A percentile compares a stretch with the other conserved stretches of the same genome.
Conservation (phyloP, 1,140 invertebrate species). For the Papilio xuthus region DNA sequence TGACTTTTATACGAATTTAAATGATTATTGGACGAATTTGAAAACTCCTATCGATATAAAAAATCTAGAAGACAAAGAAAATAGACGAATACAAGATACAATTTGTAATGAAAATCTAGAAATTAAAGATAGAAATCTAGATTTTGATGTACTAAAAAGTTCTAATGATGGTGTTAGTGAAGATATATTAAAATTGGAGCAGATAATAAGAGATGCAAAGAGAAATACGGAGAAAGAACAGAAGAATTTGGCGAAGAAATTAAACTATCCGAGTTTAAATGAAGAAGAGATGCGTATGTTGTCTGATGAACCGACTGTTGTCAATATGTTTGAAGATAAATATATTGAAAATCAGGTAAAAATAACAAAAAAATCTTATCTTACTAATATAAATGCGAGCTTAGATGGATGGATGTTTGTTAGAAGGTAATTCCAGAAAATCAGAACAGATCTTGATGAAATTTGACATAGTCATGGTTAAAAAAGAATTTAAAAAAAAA, state of each 20-base stretch:
- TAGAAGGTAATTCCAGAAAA: too few species aligned
- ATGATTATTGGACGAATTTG: conserved; percentile 56
- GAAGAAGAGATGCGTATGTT: conserved; percentile 69
- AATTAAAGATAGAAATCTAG: conserved; percentile 4
- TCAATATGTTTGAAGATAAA: conserved; percentile 49
- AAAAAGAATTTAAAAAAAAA: too few species aligned
- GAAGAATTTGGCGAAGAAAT: conserved; percentile 42
- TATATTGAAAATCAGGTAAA: conserved; percentile 60
- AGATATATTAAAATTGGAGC: conserved; percentile 49
- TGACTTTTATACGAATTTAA: conserved; percentile 51
- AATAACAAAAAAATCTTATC: neutral
- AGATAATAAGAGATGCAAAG: conserved; percentile 44
- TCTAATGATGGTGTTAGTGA: conserved; percentile 40
- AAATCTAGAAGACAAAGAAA: conserved; percentile 42
- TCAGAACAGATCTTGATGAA: too few species aligned
- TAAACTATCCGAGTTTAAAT: conserved; percentile 48
- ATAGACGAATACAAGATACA: conserved; percentile 28
- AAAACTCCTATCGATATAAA: conserved; percentile 45
- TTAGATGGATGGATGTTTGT: too few species aligned
- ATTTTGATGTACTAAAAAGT: conserved; percentile 53
- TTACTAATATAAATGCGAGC: too few species aligned
- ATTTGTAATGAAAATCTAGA: conserved; percentile 35
- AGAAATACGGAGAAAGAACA: conserved; percentile 12
- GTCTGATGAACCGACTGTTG: conserved; percentile 54
- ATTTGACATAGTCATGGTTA: too few species aligned